These are phyloP conservation scores for Lindbergichthys nudifrons DNA, from an alignment of 2,797 vertebrate genomes.

Conservation along the genomic window DNA sequence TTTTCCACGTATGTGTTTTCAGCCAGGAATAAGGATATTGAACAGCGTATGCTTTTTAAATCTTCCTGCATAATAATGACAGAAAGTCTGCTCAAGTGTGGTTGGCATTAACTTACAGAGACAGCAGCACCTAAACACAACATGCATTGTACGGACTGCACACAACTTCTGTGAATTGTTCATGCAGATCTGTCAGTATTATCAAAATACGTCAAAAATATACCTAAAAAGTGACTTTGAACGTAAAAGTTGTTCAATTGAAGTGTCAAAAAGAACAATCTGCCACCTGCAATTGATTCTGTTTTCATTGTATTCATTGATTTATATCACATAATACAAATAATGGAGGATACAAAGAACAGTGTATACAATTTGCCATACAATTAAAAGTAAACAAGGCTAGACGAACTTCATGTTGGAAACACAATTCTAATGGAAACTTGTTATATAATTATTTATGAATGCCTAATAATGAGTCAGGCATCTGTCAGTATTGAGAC, in stretches of 20 bases:
- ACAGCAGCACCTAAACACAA: background rate
- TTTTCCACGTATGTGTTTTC: background rate
- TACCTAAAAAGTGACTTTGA: background rate
- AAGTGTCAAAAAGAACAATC: too few species aligned
- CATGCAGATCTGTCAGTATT: too few species aligned
- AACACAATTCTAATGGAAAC: background rate
- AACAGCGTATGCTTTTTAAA: conserved; percentile 2
- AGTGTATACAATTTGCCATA: too few species aligned
- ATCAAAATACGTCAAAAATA: background rate
- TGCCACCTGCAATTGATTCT: too few species aligned
- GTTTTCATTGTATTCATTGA: too few species aligned
- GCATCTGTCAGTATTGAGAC: background rate
- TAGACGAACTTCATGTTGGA: background rate
- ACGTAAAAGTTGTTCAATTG: too few species aligned
- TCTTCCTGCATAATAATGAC: background rate
- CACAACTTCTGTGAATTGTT: too few species aligned
- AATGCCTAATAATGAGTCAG: background rate
- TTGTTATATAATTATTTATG: background rate
- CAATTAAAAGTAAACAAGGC: too few species aligned
- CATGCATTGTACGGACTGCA: background rate
- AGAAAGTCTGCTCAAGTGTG: background rate
- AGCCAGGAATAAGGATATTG: background rate
- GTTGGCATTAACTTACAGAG: background rate
- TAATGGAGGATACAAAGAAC: too few species aligned
- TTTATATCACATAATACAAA: too few species aligned